Evolutionary conservation across 2,888 invertebrate genomes (phyloP), one percentile per base, ranked within the genome.

Genomic region (Dynastes maya): DNA sequence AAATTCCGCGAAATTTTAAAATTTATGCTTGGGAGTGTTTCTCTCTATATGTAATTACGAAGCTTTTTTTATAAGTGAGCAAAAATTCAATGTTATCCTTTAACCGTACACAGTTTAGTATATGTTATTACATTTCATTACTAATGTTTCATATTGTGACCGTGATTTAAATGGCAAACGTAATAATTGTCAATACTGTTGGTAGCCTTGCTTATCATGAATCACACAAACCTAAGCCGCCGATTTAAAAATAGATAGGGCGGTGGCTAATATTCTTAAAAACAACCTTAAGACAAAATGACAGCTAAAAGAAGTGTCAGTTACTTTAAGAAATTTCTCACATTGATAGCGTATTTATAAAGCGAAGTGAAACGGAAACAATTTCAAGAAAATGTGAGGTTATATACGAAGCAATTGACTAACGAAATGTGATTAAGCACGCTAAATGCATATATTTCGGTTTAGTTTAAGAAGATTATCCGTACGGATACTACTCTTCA

Each of bases 401-500:
- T 84, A 85, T 84, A 84, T 83, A 68, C 51, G 40, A 45, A 67
- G 37, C 22, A 58, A 72, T 65, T 58, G 61, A 58, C 40, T 29
- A 16, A 49, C 53, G 82, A 78, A 70, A 82, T 82, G 78, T 79
- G 79, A 80, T 78, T 61, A 76, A 78, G 77, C 65, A 58, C 65
- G 65, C 81, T 83, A 85, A 86, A 86, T 86, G 86, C 82, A 84
- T 83, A 85, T 81, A 81, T 83, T 84, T 79, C 84, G 85, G 78
- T 83, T 86, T 79, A 86, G 85, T 82, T 83, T 84, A 77, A 87
- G 85, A 81, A 86, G 85, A 84, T 83, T 87, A 84, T 85, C 86
- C 84, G 80, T 89, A 84, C 87, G 87, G 86, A 83, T 87, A 81
- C 83, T 89, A 76, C 82, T 88, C 77, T 79, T 86, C 68, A 83